Evolutionary conservation across 2,888 invertebrate genomes (phyloP), one percentile per base, ranked within the genome.

Genomic region (Lathronympha strigana): DNA sequence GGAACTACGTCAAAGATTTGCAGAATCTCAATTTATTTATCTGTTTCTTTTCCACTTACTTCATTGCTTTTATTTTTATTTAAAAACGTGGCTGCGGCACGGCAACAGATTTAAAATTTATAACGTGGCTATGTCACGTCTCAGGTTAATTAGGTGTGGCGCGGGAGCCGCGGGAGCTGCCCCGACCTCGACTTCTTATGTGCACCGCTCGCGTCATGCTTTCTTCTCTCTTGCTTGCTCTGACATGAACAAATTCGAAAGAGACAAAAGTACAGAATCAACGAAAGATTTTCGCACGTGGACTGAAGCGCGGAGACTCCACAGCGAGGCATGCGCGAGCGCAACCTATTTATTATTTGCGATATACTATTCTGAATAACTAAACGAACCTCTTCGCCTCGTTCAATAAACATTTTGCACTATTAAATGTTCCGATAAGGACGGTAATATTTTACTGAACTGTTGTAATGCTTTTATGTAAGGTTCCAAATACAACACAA

Each of bases 91-190:
- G 76, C 76, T 72, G 75, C 77, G 77, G 76, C 77, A 80, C 77
- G 77, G 76, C 77, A 80, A 81, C 77, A 83, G 86, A 86, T 88
- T 86, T 84, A 80, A 87, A 86, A 87, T 86, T 84, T 89, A 88
- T 88, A 87, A 85, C 80, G 83, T 76, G 79, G 81, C 82, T 77
- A 81, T 85, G 86, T 88, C 88, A 87, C 87, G 87, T 86, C 83
- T 74, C 77, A 75, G 83, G 86, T 87, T 89, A 89, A 88, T 89
- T 88, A 88, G 87, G 87, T 81, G 87, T 81, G 79, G 75, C 71
- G 83, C 77, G 73, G 73, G 76, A 71, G 76, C 68, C 71, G 67
- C 76, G 73, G 76, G 72, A 73, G 76, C 64, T 47, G 60, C 25
- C 47, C 54, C 47, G 51, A 13, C n/a, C 57, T 43, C 45, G 31